Evolutionary conservation across 64 coral and sea anemone genomes (phyloP).

Genomic region (Astreopora myriophthalma): DNA sequence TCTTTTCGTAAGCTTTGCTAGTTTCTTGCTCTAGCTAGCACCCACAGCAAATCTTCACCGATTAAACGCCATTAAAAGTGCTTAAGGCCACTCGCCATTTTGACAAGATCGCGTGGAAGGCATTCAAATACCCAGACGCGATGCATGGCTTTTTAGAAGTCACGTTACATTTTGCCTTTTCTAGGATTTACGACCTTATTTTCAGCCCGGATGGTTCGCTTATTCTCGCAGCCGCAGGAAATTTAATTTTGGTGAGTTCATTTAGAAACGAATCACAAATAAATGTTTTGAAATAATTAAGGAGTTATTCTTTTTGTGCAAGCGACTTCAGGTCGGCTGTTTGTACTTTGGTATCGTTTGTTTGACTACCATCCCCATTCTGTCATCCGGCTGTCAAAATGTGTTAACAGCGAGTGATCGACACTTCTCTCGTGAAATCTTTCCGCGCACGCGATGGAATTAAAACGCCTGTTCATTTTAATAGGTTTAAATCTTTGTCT

Average conservation of each 20-base stretch:
- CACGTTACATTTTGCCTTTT: background rate
- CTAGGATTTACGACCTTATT: slow-evolving; percentile 83
- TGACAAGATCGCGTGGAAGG: background rate
- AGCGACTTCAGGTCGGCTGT: background rate
- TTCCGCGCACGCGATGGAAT: background rate
- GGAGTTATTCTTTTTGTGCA: background rate
- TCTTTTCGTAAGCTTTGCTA: background rate
- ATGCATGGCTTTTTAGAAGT: background rate
- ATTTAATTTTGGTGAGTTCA: slow-evolving; percentile 70
- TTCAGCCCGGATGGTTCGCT: slow-evolving; percentile 81
- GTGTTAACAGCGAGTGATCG: background rate
- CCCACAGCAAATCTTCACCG: background rate
- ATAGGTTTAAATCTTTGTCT: background rate
- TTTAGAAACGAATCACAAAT: background rate
- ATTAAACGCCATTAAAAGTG: background rate
- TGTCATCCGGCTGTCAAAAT: slow-evolving; percentile 27
- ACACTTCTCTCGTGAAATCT: background rate
- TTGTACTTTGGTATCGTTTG: background rate
- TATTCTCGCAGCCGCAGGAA: slow-evolving; percentile 74
- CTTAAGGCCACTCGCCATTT: background rate
- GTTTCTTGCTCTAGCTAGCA: background rate
- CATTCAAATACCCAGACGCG: background rate
- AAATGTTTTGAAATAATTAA: background rate
- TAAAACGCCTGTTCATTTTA: background rate
- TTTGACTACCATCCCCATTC: background rate